Evolutionary conservation across 2,113 vertebrate genomes (phyloP), one percentile per base, ranked within the genome.

Genomic region (Prochilodus magdalenae): DNA sequence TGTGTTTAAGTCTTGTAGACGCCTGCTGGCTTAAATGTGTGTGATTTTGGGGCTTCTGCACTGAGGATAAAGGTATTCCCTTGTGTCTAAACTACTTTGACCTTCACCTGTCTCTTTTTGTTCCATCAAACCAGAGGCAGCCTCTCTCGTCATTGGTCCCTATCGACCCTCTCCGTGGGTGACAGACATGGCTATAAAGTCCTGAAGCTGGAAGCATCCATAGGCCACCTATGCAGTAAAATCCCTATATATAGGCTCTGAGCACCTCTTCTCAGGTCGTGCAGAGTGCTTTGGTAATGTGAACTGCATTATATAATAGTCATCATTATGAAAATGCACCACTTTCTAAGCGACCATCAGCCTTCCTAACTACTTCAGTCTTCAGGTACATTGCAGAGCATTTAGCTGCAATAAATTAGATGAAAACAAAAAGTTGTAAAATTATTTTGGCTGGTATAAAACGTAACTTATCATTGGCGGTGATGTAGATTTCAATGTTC

Each of bases 261-360:
- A 51, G 81, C 85, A 79, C 53, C 78, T 75, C 59, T 73, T 26
- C 33, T 83, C 80, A 85, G 79, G 72, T 79, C 74, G 60, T 85
- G 79, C 76, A 57, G 73, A 86, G 80, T 75, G 71, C 77, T 79
- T 72, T 55, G 59, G 78, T 82, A 83, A 86, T 76, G 80, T 85
- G 80, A 80, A 66, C 69, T 92, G 89, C 88, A 92, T 92, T 90
- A 88, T 86, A 91, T 92, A 91, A 85, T 86, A 90, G 89, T 94
- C 93, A 93, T 92, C 86, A 88, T 51, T 88, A 91, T 90, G 89
- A 90, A 93, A 94, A 82, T 76, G 75, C 87, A 72, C 80, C 63
- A 82, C 65, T 62, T 18, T 22, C 75, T 81, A 91, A 86, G 92
- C 89, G 88, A 74, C 90, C 86, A 90, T 93, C 94, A 93, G 90